A percentile compares a stretch with the other conserved stretches of the same genome.
Conservation (phyloP, 35 echinoderm and acorn worm species). For the Nesometra sesokonis region DNA sequence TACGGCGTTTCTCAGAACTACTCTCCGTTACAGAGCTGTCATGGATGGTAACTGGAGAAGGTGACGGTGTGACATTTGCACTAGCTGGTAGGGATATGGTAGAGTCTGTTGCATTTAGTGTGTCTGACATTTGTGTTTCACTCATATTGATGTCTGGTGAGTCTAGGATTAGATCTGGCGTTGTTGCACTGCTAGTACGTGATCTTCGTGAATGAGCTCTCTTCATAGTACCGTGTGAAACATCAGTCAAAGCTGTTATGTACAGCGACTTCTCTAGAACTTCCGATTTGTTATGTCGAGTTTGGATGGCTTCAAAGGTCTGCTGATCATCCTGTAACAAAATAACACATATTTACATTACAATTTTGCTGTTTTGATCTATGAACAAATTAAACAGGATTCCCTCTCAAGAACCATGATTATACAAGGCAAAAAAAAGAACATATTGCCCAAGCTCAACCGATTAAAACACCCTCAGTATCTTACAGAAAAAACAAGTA, state of each 20-base stretch:
- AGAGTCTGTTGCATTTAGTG: background rate
- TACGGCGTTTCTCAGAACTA: conserved; percentile 53
- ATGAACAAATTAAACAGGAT: too few species aligned
- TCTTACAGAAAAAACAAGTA: too few species aligned
- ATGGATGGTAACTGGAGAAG: background rate
- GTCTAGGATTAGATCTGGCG: background rate
- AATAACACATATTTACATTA: background rate
- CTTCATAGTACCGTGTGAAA: background rate
- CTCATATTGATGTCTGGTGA: background rate
- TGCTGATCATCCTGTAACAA: background rate
- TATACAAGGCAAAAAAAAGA: too few species aligned
- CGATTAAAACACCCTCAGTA: too few species aligned
- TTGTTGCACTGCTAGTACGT: background rate
- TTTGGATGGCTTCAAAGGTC: background rate
- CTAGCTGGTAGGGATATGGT: background rate
- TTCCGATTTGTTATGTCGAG: background rate
- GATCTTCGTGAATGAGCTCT: background rate
- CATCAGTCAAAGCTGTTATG: background rate
- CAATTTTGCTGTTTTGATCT: background rate
- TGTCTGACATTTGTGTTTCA: background rate
- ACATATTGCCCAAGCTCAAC: too few species aligned
- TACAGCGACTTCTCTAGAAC: background rate
- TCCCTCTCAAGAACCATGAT: too few species aligned
- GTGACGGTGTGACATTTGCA: background rate
- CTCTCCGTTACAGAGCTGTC: background rate